phyloP scores from a whole-genome alignment of 2,888 invertebrate species.

The Dryadula phaetusa region DNA sequence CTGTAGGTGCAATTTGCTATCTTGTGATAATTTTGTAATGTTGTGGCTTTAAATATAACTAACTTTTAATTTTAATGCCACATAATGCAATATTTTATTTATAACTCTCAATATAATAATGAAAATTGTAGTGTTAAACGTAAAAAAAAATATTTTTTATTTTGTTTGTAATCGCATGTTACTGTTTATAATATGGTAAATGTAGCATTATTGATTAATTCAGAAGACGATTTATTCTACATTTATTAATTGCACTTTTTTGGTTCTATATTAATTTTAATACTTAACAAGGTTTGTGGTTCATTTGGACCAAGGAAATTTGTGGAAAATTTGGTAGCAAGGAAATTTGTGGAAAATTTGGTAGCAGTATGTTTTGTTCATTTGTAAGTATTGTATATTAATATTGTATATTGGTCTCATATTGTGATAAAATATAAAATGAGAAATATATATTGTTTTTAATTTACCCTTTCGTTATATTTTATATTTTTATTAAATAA shows the following conservation, averaged over 20 bases:
- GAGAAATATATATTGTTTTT: constrained; percentile 27
- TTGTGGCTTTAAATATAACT: constrained; percentile 1
- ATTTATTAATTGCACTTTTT: too few species aligned
- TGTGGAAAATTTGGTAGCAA: too few species aligned
- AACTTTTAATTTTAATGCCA: neutral
- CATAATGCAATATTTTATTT: neutral
- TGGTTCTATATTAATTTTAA: too few species aligned
- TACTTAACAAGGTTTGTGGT: too few species aligned
- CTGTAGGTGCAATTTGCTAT: constrained; percentile 11
- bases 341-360: too few species aligned
- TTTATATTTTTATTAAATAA: neutral
- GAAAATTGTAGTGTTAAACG: neutral
- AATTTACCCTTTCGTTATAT: neutral
- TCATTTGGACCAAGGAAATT: too few species aligned
- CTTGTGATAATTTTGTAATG: constrained; percentile 15
- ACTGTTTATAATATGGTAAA: neutral
- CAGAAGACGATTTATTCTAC: too few species aligned
- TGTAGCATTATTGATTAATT: neutral
- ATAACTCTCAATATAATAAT: neutral
- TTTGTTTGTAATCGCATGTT: neutral
- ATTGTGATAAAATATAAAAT: constrained; percentile 63
- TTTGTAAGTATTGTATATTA: constrained; percentile 27
- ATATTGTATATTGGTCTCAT: constrained; percentile 67
- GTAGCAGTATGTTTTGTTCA: neutral
- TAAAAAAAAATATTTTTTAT: neutral